These are phyloP conservation scores for Drosophila longiperda DNA, from an alignment of 2,888 invertebrate species.

Conservation along the genomic window DNA sequence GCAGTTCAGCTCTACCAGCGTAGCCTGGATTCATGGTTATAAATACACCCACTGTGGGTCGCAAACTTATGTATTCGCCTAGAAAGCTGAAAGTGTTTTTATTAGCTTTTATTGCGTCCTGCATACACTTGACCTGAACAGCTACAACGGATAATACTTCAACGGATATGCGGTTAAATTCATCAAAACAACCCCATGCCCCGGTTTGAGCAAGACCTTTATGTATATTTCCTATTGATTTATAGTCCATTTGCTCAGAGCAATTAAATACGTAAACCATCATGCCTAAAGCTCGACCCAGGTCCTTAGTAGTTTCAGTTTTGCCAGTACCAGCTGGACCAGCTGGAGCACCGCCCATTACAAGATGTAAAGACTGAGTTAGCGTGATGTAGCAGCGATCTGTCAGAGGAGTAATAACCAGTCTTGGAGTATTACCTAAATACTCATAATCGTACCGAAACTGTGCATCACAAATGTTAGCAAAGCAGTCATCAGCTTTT, in stretches of 20 bases:
- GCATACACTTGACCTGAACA: constrained; percentile 94
- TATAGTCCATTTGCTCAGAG: constrained; percentile 98
- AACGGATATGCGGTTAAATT: constrained; percentile 97
- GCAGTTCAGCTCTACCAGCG: constrained; percentile 95
- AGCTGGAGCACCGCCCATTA: constrained; percentile 98
- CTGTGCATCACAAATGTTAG: constrained; percentile 97
- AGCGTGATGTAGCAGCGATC: constrained; percentile 96
- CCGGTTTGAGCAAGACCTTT: constrained; percentile 90
- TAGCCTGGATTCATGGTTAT: constrained; percentile 99
- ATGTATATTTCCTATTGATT: constrained; percentile 97
- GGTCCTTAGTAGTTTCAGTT: constrained; percentile 98
- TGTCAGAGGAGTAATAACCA: constrained; percentile 88
- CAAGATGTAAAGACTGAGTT: constrained; percentile 94
- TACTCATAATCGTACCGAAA: constrained; percentile 97
- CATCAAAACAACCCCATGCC: constrained; percentile 98
- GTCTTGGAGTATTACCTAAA: constrained; percentile 95
- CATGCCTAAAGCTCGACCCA: constrained; percentile 96
- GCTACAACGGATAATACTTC: constrained; percentile 98
- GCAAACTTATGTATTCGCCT: constrained; percentile 91
- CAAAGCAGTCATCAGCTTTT: constrained; percentile 92
- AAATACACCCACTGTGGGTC: constrained; percentile 94
- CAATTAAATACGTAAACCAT: constrained; percentile 99
- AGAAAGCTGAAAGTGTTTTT: constrained; percentile 93
- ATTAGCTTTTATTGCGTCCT: constrained; percentile 94
- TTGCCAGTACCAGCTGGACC: constrained; percentile 87